These are phyloP conservation scores for Lobophora halterata DNA, from an alignment of 2,888 invertebrate species.

Conservation along the genomic window DNA sequence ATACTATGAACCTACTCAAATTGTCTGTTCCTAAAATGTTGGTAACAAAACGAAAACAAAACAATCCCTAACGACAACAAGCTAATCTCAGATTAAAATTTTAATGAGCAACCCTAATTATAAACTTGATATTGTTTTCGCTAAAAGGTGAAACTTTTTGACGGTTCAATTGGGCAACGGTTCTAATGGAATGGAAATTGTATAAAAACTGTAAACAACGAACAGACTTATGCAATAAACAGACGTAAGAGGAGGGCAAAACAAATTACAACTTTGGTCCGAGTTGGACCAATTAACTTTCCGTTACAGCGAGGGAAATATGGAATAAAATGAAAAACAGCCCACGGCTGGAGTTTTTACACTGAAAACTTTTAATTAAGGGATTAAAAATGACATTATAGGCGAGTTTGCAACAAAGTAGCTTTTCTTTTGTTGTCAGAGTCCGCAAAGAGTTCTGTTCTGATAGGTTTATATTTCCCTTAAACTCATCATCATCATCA, in stretches of 20 bases:
- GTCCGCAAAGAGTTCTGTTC: constrained; percentile 47
- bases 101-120: constrained; percentile 35
- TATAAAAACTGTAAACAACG: constrained; percentile 52
- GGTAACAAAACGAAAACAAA: neutral
- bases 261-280: constrained; percentile 75
- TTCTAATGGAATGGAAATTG: constrained; percentile 46
- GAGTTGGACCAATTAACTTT: constrained; percentile 79
- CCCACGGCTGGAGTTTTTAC: constrained; percentile 65
- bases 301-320: constrained; percentile 75
- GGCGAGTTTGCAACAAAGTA: constrained; percentile 68
- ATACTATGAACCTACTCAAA: too few relatives aligned
- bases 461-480: constrained; percentile 26
- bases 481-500: neutral
- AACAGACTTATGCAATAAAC: constrained; percentile 60
- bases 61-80: neutral
- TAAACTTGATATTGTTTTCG: constrained; percentile 28
- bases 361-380: constrained; percentile 76
- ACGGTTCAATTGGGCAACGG: constrained; percentile 28
- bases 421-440: constrained; percentile 61
- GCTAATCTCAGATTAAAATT: constrained; percentile 21
- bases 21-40: too few relatives aligned
- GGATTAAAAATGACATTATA: constrained; percentile 79
- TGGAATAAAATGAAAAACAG: constrained; percentile 77
- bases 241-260: constrained; percentile 65
- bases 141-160: constrained; percentile 18